Evolutionary conservation across 2,113 vertebrate species (phyloP).

Genomic region (Anthoscopus minutus): DNA sequence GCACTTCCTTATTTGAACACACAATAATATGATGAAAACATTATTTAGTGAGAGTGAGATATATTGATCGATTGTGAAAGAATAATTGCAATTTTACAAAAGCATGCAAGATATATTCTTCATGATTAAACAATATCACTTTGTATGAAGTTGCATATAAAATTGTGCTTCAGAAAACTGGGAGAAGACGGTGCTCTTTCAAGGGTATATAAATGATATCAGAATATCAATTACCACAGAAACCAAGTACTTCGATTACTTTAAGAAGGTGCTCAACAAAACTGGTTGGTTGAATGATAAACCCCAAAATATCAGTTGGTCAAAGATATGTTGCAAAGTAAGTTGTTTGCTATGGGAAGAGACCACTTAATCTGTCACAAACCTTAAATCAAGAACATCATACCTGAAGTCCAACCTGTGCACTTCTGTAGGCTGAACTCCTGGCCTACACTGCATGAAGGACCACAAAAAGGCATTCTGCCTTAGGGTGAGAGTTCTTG

Average conservation of each 20-base stretch:
- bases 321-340: background rate
- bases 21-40: background rate
- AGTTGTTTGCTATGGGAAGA: background rate
- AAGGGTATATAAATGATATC: background rate
- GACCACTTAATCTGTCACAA: background rate
- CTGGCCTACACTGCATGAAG: background rate
- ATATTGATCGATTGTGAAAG: background rate
- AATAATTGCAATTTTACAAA: background rate
- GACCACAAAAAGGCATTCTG: background rate
- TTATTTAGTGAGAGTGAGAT: background rate
- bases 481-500: background rate
- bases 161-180: background rate
- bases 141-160: background rate
- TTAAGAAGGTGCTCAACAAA: background rate
- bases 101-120: background rate
- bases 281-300: background rate
- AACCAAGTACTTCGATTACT: background rate
- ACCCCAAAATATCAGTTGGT: background rate
- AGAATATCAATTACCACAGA: background rate
- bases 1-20: background rate
- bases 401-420: background rate
- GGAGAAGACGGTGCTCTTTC: background rate
- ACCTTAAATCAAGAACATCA: background rate
- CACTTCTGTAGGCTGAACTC: background rate
- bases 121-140: background rate